Base-by-base conservation (phyloP, 2,797 vertebrate genomes). In the Gephyroberyx darwinii region DNA sequence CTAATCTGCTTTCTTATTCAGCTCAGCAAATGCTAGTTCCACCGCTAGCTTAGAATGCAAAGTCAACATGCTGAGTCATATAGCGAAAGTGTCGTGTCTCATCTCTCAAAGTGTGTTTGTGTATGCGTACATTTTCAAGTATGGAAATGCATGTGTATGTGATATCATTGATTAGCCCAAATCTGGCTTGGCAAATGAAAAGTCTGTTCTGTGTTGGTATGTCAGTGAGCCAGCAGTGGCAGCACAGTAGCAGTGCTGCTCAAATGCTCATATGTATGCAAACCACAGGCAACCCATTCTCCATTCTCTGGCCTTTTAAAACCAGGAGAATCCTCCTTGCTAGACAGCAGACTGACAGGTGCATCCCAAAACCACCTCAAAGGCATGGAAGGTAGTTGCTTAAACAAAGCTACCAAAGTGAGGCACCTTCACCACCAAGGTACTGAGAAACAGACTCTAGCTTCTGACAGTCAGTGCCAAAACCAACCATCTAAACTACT, bases 251-350 rank as follows among this genome's bases (percentile, higher is more conserved):
- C 72, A 64, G 57, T 70, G 39, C 48, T 57, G 75, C 83, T 65
- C 55, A 63, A 60, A 70, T 22, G 74, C 86, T 88, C 79, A 86
- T 90, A 88, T 86, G 71, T 83, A 91, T 90, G 87, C 86, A 90
- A 89, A 87, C 90, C 88, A 90, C 78, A 75, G 20, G 50, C 58
- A 1, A 47, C 82, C 55, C 56, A 74, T 81, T 88, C 75, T 84
- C 82, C 67, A 3, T 26, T 0, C 56, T 45, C 85, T 68, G 70
- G 72, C 47, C 64, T 74, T 75, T 85, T 87, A 51, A 84, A 87
- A 86, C 80, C 60, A 63, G 53, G 72, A 86, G 64, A 77, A 84
- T 84, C 68, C 65, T 79, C 62, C 47, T 65, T 54, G 57, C 54
- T 66, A 52, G 75, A 78, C 68, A 69, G 77, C 69, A 63, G 65